These are phyloP conservation scores for Hydra vulgaris DNA, from an alignment of 30 jellyfish, hydroid and myxozoan species.

Conservation along the genomic window DNA sequence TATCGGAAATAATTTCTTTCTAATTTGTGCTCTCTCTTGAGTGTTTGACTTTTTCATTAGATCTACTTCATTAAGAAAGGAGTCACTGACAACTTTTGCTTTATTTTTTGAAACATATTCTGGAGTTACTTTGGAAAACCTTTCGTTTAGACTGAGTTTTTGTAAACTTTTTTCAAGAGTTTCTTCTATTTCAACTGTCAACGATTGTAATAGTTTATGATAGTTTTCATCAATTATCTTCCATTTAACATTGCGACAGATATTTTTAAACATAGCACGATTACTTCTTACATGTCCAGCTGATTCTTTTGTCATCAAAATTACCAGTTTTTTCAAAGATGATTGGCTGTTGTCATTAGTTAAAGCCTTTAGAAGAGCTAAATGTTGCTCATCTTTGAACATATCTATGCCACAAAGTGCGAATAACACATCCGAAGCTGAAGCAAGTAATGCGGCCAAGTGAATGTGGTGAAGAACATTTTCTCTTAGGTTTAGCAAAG, in stretches of 20 bases:
- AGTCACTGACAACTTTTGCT: neutral
- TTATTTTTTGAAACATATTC: no score
- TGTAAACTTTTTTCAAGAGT: neutral
- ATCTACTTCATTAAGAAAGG: neutral
- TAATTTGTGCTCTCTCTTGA: neutral
- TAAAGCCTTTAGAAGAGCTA: neutral
- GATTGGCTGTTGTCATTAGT: neutral
- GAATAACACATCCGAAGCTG: neutral
- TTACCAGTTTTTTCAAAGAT: neutral
- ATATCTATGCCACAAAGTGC: neutral
- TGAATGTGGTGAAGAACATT: neutral
- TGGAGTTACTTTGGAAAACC: neutral
- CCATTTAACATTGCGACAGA: neutral
- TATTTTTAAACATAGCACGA: neutral
- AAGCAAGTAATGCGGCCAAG: neutral
- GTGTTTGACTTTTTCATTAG: neutral
- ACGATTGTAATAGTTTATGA: neutral
- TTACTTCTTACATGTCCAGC: neutral
- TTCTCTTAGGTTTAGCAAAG: neutral
- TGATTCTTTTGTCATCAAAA: neutral
- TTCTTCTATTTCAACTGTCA: neutral
- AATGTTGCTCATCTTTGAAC: neutral
- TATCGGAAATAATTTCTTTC: neutral
- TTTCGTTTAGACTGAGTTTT: neutral
- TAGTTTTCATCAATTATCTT: neutral